These are phyloP conservation scores for Catharus bicknelli DNA, from an alignment of 2,113 vertebrate species.

Conservation along the genomic window DNA sequence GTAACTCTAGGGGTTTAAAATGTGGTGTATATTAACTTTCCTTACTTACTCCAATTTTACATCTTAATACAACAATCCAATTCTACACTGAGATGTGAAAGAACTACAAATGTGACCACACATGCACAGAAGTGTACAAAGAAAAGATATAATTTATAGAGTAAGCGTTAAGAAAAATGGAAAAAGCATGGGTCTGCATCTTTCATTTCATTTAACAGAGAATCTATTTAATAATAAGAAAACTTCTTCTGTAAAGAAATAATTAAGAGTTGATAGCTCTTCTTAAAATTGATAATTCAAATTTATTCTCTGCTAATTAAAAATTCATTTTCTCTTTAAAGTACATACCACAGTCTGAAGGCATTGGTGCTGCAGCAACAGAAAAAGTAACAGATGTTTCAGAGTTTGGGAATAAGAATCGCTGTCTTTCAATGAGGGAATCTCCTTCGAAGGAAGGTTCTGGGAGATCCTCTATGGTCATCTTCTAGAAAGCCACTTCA, in stretches of 20 bases:
- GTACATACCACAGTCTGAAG: conserved; percentile 89
- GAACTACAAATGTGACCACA: not conserved
- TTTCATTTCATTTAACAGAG: not conserved
- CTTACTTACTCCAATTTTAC: not conserved
- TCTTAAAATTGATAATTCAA: not conserved
- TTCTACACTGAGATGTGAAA: not conserved
- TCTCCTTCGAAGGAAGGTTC: conserved; percentile 77
- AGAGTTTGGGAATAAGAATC: conserved; percentile 69
- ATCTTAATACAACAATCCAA: not conserved
- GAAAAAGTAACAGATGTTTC: conserved; percentile 84
- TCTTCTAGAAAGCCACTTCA: conserved; percentile 75
- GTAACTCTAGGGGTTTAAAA: not conserved
- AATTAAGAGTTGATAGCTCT: not conserved
- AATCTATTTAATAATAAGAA: not conserved
- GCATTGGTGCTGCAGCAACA: conserved; percentile 94
- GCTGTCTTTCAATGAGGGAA: conserved; percentile 71
- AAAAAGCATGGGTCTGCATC: not conserved
- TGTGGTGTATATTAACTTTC: not conserved
- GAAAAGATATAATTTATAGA: not conserved
- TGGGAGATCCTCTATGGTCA: conserved; percentile 82
- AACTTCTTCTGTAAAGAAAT: not conserved
- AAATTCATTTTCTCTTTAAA: not conserved
- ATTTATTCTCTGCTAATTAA: not conserved
- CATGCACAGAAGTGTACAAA: not conserved
- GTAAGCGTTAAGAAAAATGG: not conserved